A percentile compares a stretch with the other conserved stretches of the same genome.
phyloP scores from a whole-genome alignment of 2,797 vertebrate genomes.

The Helostoma temminkii region DNA sequence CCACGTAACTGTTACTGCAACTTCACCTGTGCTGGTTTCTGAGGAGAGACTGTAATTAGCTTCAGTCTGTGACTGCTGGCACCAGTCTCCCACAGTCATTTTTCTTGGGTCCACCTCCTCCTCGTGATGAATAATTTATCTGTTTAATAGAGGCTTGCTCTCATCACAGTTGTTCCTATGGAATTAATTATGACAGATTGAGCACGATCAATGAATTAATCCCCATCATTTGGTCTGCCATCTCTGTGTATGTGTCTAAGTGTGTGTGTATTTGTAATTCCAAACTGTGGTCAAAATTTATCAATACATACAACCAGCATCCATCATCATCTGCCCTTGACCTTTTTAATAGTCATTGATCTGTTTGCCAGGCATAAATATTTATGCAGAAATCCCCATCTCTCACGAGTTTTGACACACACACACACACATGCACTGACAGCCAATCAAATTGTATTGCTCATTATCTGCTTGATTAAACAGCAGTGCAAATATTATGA shows the following conservation, averaged over 20 bases:
- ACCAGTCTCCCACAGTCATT: constrained; percentile 71
- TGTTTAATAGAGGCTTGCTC: constrained; percentile 74
- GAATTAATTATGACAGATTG: constrained; percentile 82
- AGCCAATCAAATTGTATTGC: constrained; percentile 64
- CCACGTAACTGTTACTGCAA: constrained; percentile 54
- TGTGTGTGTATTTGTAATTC: constrained; percentile 67
- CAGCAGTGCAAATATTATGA: constrained; percentile 72
- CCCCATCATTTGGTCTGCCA: constrained; percentile 69
- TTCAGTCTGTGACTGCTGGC: constrained; percentile 67
- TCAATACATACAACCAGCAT: constrained; percentile 77
- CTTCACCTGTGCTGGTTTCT: constrained; percentile 74
- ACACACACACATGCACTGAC: constrained; percentile 44
- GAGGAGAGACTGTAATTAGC: constrained; percentile 79
- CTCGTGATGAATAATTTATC: constrained; percentile 80
- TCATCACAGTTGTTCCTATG: constrained; percentile 79
- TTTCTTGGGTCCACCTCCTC: constrained; percentile 71
- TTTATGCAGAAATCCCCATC: constrained; percentile 68
- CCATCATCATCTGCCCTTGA: constrained; percentile 81
- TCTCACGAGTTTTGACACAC: constrained; percentile 55
- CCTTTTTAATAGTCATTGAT: constrained; percentile 84
- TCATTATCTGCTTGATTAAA: constrained; percentile 81
- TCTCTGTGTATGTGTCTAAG: constrained; percentile 27
- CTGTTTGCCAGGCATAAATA: constrained; percentile 80
- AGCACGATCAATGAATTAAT: constrained; percentile 77
- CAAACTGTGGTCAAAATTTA: constrained; percentile 67